Conservation (phyloP, 2,113 vertebrate species). For the Ancistrus triradiatus region DNA sequence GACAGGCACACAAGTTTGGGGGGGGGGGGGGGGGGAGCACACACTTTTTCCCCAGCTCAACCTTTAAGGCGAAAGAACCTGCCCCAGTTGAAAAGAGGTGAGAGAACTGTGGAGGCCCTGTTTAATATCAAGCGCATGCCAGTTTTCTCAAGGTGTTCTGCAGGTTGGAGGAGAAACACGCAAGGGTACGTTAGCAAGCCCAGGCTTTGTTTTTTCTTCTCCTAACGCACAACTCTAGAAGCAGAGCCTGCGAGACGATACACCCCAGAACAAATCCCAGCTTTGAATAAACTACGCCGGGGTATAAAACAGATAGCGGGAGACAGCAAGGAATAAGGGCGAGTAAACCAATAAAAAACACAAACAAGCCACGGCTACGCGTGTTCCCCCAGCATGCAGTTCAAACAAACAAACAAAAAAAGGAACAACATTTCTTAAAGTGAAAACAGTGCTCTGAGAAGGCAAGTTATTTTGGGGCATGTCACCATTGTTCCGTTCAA, state of each 20-base stretch:
- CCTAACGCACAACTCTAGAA: slow-evolving; percentile 36
- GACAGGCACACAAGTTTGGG: slow-evolving; percentile 12
- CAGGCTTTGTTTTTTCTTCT: slow-evolving; percentile 47
- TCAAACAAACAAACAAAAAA: too few relatives aligned
- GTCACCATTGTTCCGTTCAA: slow-evolving; percentile 20
- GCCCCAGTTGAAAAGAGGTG: too few relatives aligned
- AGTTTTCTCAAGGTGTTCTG: slow-evolving; percentile 11
- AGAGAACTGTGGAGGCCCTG: too few relatives aligned
- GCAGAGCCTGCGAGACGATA: slow-evolving; percentile 12
- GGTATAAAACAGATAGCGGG: slow-evolving; percentile 39
- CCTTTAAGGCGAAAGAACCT: too few relatives aligned
- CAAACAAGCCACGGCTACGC: slow-evolving; percentile 7
- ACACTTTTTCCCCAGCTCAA: not conserved
- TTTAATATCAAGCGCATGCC: slow-evolving; percentile 25
- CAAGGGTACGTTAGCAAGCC: slow-evolving; percentile 39
- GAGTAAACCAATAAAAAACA: slow-evolving; percentile 23
- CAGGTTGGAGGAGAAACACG: not conserved
- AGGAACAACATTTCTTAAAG: too few relatives aligned
- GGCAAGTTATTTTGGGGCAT: slow-evolving; percentile 34
- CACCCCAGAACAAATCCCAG: slow-evolving; percentile 39
- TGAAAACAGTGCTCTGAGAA: slow-evolving; percentile 28
- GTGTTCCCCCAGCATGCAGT: slow-evolving; percentile 17
- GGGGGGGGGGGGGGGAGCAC: not conserved
- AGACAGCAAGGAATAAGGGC: not conserved
- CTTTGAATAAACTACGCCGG: slow-evolving; percentile 46